Percentiles rank a stretch among this genome's conserved stretches.
phyloP scores from a whole-genome alignment of 2,888 invertebrate genomes.

The Lamproptera curius region DNA sequence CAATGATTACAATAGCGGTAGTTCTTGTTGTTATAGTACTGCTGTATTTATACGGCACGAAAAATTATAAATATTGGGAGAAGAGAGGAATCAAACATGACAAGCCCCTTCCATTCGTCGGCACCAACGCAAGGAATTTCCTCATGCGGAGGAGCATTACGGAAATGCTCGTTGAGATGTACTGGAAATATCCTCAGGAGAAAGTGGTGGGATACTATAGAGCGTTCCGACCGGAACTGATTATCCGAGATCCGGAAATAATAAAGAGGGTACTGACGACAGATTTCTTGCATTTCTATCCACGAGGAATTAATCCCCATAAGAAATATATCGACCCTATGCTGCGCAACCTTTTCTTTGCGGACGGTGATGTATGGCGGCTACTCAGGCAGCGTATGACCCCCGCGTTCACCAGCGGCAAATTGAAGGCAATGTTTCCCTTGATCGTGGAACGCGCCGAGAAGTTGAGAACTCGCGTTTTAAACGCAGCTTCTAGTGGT shows the following conservation, averaged over 20 bases:
- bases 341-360: slow-evolving; percentile 43
- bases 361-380: slow-evolving; percentile 56
- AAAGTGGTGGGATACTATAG: slow-evolving; percentile 49
- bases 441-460: slow-evolving; percentile 50
- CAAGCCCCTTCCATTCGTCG: slow-evolving; percentile 21
- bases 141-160: slow-evolving; percentile 40
- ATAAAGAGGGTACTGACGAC: slow-evolving; percentile 43
- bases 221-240: slow-evolving; percentile 39
- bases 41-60: not conserved
- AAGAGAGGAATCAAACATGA: slow-evolving; percentile 2
- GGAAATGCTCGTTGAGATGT: slow-evolving; percentile 38
- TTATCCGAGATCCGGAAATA: slow-evolving; percentile 51
- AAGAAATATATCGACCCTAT: slow-evolving; percentile 41
- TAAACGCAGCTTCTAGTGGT: slow-evolving; percentile 27
- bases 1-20: not conserved
- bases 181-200: slow-evolving; percentile 48
- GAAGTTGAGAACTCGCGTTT: slow-evolving; percentile 35
- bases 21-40: not conserved
- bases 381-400: slow-evolving; percentile 51
- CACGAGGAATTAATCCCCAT: slow-evolving; percentile 41
- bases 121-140: slow-evolving; percentile 42
- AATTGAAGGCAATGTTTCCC: slow-evolving; percentile 58
- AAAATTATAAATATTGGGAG: not conserved
- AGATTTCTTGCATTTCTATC: slow-evolving; percentile 47
- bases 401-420: slow-evolving; percentile 54